Base-by-base conservation (phyloP, 2,888 invertebrate genomes). In the Lithophane semibrunnea region DNA sequence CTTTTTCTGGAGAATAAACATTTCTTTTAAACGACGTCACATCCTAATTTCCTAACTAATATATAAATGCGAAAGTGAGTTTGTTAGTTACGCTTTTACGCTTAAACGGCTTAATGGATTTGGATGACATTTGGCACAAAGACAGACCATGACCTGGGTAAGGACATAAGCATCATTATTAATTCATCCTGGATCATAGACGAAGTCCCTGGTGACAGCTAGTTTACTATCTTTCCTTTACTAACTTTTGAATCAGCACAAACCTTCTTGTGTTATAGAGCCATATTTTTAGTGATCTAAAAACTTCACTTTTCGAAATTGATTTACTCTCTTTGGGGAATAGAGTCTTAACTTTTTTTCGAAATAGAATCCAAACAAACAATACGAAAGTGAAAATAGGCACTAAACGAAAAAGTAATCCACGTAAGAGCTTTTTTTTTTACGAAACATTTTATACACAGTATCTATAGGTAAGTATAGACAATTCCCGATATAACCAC, bases 401-500 rank as follows among this genome's bases (percentile, higher is more conserved):
- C 42, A 71, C 58, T 61, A 49, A 67, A 77, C 56, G 12, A 66
- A 69, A 80, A 75, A 66, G 75, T 75, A 75, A 85, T 85, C 54
- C 49, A 75, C 42, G 13, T 72, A 64, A 82, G 61, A 80, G 77
- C 72, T 77, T 76, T 82, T 70, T 70, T 58, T 29, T 74, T 73
- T 37, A 71, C 52, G 64, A 54, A 73, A 63, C 37, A 29, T 60
- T 68, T 63, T 66, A 70, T 63, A 65, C 10, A 29, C 47, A 63
- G 44, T 44, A 37, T 44, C 54, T 9, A 29, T 24, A 54, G 12
- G 49, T n/a, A 75, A 24, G 18, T 0, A 12, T n/a, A 42, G 12
- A 3, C 49, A 66, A 73, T 61, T 56, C n/a, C 12, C 8, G 10
- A 56, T 21, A 61, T 60, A 56, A 73, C 75, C 75, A 84, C 21